Conservation (phyloP, 2,888 invertebrate species). For the Prosapia bicincta region DNA sequence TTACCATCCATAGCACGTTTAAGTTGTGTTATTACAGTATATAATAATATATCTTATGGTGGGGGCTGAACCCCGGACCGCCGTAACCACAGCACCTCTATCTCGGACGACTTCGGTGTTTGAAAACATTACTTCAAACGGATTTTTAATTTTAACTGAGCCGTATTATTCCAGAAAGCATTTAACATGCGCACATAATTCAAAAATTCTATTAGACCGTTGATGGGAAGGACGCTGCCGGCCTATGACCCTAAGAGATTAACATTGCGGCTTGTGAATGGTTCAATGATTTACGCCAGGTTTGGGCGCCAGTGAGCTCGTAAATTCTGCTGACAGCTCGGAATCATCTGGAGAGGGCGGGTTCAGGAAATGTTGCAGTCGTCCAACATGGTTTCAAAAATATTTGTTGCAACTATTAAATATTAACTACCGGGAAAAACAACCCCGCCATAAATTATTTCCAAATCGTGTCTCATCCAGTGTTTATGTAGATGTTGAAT, state of each 20-base stretch:
- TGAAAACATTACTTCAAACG: conserved; percentile 22
- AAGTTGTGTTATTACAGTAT: too few species aligned
- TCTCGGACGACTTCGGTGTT: too few species aligned
- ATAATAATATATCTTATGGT: too few species aligned
- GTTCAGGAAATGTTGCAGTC: not conserved
- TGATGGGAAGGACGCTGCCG: conserved; percentile 16
- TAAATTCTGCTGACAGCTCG: not conserved
- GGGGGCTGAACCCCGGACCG: too few species aligned
- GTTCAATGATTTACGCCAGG: conserved; percentile 2
- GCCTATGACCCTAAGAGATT: not conserved
- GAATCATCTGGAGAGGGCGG: not conserved
- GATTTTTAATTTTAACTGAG: conserved; percentile 22
- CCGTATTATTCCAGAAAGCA: conserved; percentile 13
- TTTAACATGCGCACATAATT: conserved; percentile 25
- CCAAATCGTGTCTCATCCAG: not conserved
- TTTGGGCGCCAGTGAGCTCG: conserved; percentile 2
- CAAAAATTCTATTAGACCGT: conserved; percentile 24
- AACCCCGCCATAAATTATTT: not conserved
- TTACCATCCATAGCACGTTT: too few species aligned
- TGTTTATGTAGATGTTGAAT: too few species aligned
- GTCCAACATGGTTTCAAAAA: not conserved
- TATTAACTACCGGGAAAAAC: not conserved
- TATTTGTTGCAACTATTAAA: conserved; percentile 2
- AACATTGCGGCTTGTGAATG: not conserved
- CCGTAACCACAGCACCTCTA: too few species aligned